phyloP scores from a whole-genome alignment of 2,797 vertebrate genomes.

The Podarcis lilfordi region DNA sequence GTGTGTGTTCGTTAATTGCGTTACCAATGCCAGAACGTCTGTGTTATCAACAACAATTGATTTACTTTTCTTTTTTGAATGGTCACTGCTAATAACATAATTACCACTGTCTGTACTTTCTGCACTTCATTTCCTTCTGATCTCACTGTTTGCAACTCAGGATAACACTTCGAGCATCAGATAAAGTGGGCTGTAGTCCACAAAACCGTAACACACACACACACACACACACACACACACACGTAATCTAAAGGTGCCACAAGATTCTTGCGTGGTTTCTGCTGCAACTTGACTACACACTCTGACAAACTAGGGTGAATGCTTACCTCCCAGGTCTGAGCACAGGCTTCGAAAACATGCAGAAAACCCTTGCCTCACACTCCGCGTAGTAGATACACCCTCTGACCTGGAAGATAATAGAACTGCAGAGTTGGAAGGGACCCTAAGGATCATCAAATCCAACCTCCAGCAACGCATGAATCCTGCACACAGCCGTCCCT shows the following conservation, averaged over 20 bases:
- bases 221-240: too few species aligned
- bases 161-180: neutral
- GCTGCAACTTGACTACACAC: neutral
- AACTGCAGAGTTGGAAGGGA: too few species aligned
- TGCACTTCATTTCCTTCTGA: neutral
- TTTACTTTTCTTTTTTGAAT: neutral
- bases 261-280: neutral
- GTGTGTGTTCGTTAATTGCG: neutral
- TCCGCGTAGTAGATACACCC: neutral
- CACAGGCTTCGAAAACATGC: too few species aligned
- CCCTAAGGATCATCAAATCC: too few species aligned
- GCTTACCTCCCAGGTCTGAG: neutral
- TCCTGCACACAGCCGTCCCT: too few species aligned
- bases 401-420: too few species aligned
- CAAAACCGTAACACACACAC: too few species aligned
- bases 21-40: neutral
- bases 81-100: neutral
- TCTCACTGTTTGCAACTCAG: neutral
- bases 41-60: neutral
- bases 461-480: too few species aligned
- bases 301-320: neutral
- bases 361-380: neutral
- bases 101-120: neutral
- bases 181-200: too few species aligned
- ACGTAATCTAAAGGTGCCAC: neutral